Evolutionary conservation across 2,888 invertebrate species (phyloP), one percentile per base, ranked within the genome.

Genomic region (Dolichopus griseipennis): DNA sequence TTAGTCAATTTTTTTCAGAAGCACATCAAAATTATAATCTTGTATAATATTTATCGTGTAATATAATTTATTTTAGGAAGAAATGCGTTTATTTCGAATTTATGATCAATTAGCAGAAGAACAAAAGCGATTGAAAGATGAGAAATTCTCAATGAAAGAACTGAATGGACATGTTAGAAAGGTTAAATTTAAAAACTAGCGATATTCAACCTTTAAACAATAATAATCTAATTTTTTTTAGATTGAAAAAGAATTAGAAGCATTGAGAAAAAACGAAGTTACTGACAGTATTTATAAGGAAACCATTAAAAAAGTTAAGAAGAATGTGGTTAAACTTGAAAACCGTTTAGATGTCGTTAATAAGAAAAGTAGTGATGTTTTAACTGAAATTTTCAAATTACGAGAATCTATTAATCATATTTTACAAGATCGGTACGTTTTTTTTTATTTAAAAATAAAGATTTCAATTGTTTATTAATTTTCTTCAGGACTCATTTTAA

Each of bases 331-430:
- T 21, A 88, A 88, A 71, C 78, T 92, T 68, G 90, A 91, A 78
- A 90, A 92, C 79, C 85, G 90, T 0, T 82, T 91, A 34, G 90
- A 92, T 75, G 90, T 90, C 2, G 88, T 88, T 1, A 89, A 89
- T 75, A 90, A 89, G 76, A 88, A 88, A 75, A 92, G 91, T 78
- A 91, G 92, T 78, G 83, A 85, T 5, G 87, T 91, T 22, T 85
- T 92, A 70, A 85, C 90, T 3, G 88, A 90, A 70, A 94, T 93
- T 78, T 84, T 85, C 67, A 85, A 84, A 73, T 83, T 93, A 75
- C 83, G 95, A 33, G 85, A 88, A 15, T 89, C 91, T 74, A 94
- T 96, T 66, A 91, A 95, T 76, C 87, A 90, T 72, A 84, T 94
- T 73, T 79, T 95, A 1, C 88, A 90, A 70, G 94, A 95, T 80